These are phyloP conservation scores for Tenebrosternarchus preto DNA, from an alignment of 2,113 vertebrate genomes.

Conservation along the genomic window DNA sequence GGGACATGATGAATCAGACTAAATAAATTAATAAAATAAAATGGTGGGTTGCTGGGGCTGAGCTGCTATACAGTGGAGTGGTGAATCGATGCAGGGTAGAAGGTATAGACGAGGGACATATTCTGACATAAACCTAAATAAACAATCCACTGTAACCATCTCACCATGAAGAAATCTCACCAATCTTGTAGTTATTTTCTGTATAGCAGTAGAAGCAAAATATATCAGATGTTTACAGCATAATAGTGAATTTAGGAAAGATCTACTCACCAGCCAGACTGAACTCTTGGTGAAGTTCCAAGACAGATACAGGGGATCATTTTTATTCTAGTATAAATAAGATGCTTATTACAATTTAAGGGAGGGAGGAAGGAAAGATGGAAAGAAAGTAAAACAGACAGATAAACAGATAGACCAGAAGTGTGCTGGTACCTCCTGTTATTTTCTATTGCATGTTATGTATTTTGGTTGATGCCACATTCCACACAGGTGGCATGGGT, in stretches of 20 bases:
- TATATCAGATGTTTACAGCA: conserved; percentile 1
- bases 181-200: background rate
- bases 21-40: no score
- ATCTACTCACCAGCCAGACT: background rate
- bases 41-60: no score
- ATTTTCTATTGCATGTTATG: no score
- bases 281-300: background rate
- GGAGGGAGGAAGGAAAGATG: background rate
- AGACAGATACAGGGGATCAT: background rate
- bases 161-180: background rate
- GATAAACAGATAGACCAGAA: background rate
- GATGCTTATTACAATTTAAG: background rate
- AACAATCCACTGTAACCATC: background rate
- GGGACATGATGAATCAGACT: no score
- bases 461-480: no score
- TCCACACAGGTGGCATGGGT: no score
- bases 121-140: background rate
- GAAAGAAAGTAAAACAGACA: background rate
- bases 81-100: no score
- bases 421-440: no score
- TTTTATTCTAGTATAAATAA: background rate
- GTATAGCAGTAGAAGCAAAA: background rate
- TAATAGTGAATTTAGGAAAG: background rate
- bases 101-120: no score
- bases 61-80: no score